Base-by-base conservation (phyloP, 1,140 invertebrate species). In the Zaprionus taronus region DNA sequence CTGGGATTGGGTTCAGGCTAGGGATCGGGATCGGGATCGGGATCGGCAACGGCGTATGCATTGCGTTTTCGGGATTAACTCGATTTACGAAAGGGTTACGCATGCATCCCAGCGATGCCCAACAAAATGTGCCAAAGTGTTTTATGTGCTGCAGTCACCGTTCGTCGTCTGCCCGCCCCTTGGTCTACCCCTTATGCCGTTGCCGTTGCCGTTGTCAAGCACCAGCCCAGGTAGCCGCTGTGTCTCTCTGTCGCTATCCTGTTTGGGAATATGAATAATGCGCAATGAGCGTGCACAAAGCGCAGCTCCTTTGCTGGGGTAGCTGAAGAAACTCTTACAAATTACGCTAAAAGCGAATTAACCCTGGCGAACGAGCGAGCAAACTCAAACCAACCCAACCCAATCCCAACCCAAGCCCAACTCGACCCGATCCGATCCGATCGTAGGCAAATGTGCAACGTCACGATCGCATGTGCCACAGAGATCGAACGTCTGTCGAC, bases 1-100 rank as follows among this genome's bases (percentile, higher is more conserved):
- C 17, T 44, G 17, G 63, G 63, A 20, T 55, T 44, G 51, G 51
- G 51, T 12, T 28, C 22, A 22, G 41, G 3, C 44, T 41, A 34
- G 53, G 26, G 53, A 28, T 47, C 28, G 31, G 51, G 20, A 49
- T 26, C 36, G 24, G 63, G 4, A 55, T n/a, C n/a, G n/a, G n/a
- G n/a, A n/a, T 26, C 55, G 55, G 31, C 28, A 76, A 41, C 51
- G 62, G 49, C 61, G 64, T 66, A 65, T 72, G 61, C 74, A 66
- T 66, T 72, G 71, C 61, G 49, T 78, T 72, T 82, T 67, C 70
- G 80, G 83, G 85, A 90, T 90, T 89, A 89, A 82, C 72, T 69
- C 81, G 84, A 89, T 83, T 87, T 79, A 77, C 79, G 70, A 85
- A 90, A 84, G 84, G 85, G 85, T 89, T 89, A 89, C 72, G 82